Evolutionary conservation across 2,888 invertebrate species (phyloP).

Genomic region (Epistrophe eligans): DNA sequence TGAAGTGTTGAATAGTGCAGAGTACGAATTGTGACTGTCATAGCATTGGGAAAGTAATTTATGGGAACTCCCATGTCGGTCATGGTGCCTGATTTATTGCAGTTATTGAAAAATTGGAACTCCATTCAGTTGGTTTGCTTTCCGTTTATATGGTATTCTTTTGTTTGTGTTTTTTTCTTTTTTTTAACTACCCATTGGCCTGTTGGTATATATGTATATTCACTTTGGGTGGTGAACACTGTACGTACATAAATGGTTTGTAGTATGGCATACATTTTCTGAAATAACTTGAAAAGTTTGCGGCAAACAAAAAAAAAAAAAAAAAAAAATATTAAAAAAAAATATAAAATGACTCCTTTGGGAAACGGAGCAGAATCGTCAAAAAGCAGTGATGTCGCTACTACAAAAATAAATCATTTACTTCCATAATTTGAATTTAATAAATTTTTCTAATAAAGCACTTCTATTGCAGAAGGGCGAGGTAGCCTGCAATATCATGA

Average conservation of each 20-base stretch:
- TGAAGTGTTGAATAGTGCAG: conserved; percentile 63
- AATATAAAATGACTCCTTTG: conserved; percentile 32
- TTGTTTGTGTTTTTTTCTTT: conserved; percentile 41
- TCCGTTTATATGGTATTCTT: conserved; percentile 19
- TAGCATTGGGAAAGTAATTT: conserved; percentile 79
- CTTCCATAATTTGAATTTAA: too few species aligned
- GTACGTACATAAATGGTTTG: background rate
- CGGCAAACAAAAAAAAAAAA: conserved; percentile 41
- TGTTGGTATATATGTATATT: conserved; percentile 2
- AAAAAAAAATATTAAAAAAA: conserved; percentile 9
- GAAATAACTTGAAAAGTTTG: conserved; percentile 62
- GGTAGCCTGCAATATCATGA: too few species aligned
- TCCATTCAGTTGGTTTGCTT: conserved; percentile 56
- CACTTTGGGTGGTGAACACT: conserved; percentile 2
- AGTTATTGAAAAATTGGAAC: conserved; percentile 83
- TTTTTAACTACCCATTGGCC: conserved; percentile 35
- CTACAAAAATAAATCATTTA: background rate
- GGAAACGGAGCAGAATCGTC: background rate
- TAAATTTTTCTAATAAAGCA: too few species aligned
- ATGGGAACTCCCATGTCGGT: conserved; percentile 81
- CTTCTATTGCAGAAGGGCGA: too few species aligned
- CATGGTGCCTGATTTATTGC: conserved; percentile 82
- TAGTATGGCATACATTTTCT: conserved; percentile 43
- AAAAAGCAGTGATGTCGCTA: background rate
- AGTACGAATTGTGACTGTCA: conserved; percentile 33